Conservation (phyloP, 2,888 invertebrate species). For the Drosophila algonquin region DNA sequence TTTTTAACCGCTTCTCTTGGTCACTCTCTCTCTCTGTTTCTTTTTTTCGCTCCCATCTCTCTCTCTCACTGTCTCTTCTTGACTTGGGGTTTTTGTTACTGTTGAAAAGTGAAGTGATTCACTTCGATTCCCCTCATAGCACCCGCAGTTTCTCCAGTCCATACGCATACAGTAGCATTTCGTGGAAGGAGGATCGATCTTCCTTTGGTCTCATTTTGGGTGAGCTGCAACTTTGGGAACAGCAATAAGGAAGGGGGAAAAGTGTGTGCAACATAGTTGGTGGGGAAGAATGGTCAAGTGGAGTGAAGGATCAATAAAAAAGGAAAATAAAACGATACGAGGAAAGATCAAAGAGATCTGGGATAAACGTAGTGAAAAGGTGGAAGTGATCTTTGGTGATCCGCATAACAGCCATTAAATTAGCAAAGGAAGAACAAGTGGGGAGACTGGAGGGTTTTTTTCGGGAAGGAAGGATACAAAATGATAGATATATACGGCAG, state of each 20-base stretch:
- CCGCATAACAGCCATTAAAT: not conserved
- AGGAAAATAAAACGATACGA: slow-evolving; percentile 4
- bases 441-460: too few relatives aligned
- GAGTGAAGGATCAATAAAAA: not conserved
- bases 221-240: slow-evolving; percentile 11
- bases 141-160: slow-evolving; percentile 29
- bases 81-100: slow-evolving; percentile 55
- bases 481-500: too few relatives aligned
- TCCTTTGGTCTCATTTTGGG: not conserved
- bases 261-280: not conserved
- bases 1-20: slow-evolving; percentile 1
- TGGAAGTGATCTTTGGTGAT: not conserved
- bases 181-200: not conserved
- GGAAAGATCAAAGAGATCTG: slow-evolving; percentile 3
- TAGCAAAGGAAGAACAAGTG: not conserved
- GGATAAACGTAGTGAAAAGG: not conserved
- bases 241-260: not conserved
- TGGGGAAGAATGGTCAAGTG: not conserved
- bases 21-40: slow-evolving; percentile 3
- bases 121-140: slow-evolving; percentile 61
- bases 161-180: slow-evolving; percentile 28
- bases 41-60: slow-evolving; percentile 17
- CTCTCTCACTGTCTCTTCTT: slow-evolving; percentile 62
- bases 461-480: not conserved
- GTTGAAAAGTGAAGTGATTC: slow-evolving; percentile 76